Percentiles rank a stretch among this genome's conserved stretches.
Conservation (phyloP, 1,140 invertebrate species). For the Papilio aristodemus region DNA sequence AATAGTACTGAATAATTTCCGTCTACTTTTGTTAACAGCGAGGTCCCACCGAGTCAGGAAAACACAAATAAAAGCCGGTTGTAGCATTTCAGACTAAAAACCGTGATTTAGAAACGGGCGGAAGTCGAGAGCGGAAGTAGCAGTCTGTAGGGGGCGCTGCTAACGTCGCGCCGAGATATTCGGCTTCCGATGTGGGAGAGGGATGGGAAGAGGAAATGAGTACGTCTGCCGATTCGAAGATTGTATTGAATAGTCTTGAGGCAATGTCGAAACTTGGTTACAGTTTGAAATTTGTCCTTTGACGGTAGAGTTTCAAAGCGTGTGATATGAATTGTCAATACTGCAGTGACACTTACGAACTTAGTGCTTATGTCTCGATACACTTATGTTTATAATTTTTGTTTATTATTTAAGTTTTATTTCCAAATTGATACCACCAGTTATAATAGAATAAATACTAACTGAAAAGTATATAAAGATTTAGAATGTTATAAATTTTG, state of each 20-base stretch:
- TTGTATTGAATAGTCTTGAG: conserved; percentile 48
- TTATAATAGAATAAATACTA: too few species aligned
- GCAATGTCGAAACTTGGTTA: conserved; percentile 33
- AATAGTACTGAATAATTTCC: conserved; percentile 11
- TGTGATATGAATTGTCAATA: conserved; percentile 12
- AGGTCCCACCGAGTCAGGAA: conserved; percentile 35
- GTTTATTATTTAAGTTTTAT: too few species aligned
- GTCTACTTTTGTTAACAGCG: conserved; percentile 27
- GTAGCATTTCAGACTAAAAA: conserved; percentile 52
- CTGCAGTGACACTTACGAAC: not conserved
- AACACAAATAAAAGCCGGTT: conserved; percentile 47
- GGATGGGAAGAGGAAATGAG: conserved; percentile 59
- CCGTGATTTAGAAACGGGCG: conserved; percentile 51
- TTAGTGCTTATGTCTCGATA: not conserved
- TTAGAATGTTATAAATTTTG: not conserved
- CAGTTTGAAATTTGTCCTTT: conserved; percentile 31
- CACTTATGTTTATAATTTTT: too few species aligned
- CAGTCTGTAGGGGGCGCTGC: conserved; percentile 57
- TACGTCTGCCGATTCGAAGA: conserved; percentile 54
- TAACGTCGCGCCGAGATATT: conserved; percentile 56
- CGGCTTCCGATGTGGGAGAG: conserved; percentile 50
- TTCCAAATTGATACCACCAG: too few species aligned
- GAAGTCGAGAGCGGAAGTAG: conserved; percentile 63
- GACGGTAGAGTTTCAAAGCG: conserved; percentile 5
- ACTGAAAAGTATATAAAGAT: too few species aligned